Evolutionary conservation across 2,888 invertebrate species (phyloP).

Genomic region (Ophraella communa): DNA sequence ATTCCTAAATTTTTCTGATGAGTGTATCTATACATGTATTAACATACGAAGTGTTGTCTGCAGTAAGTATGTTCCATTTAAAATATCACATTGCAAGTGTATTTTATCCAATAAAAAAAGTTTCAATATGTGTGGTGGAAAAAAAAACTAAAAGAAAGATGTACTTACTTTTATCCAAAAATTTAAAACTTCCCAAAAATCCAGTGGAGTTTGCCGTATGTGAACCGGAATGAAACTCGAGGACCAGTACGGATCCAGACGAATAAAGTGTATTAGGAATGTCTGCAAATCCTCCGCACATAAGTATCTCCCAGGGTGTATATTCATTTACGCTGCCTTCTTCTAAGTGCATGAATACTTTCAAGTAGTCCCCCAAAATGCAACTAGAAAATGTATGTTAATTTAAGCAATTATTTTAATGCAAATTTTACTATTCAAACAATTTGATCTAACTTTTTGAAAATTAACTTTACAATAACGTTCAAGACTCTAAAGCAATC

Average conservation of each 20-base stretch:
- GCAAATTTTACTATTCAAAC: background rate
- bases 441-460: background rate
- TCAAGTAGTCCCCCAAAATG: constrained; percentile 75
- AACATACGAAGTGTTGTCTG: too few relatives aligned
- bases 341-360: constrained; percentile 79
- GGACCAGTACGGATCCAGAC: constrained; percentile 73
- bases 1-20: too few relatives aligned
- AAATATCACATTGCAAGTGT: too few relatives aligned
- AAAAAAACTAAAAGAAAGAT: too few relatives aligned
- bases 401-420: background rate
- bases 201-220: constrained; percentile 68
- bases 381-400: constrained; percentile 64
- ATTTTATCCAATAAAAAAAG: too few relatives aligned
- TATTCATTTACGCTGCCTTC: constrained; percentile 75
- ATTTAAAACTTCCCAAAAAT: constrained; percentile 77
- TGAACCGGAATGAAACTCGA: constrained; percentile 74
- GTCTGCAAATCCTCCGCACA: constrained; percentile 74
- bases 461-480: background rate
- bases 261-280: constrained; percentile 78
- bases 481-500: background rate
- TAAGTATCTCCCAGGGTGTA: constrained; percentile 74
- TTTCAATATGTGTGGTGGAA: too few relatives aligned
- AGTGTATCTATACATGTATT: too few relatives aligned
- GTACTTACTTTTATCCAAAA: constrained; percentile 77
- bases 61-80: too few relatives aligned